phyloP scores from a whole-genome alignment of 2,113 vertebrate genomes.

The Canis aureus region DNA sequence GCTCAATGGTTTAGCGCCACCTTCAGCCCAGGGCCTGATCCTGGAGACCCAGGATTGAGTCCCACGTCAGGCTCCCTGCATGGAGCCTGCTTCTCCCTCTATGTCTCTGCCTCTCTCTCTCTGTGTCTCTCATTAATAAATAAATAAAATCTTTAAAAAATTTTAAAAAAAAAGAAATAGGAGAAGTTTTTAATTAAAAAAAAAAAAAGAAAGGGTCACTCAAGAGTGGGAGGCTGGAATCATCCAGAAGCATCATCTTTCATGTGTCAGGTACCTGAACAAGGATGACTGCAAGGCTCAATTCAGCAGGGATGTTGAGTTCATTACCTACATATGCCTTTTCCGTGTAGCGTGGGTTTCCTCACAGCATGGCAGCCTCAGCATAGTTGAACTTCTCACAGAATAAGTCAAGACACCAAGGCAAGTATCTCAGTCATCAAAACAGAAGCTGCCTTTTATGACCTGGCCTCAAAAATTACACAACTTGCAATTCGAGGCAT shows the following conservation, averaged over 20 bases:
- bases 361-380: background rate
- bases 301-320: background rate
- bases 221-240: background rate
- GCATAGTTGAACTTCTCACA: background rate
- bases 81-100: no score
- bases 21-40: no score
- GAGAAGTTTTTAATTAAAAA: no score
- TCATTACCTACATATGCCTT: background rate
- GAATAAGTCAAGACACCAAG: background rate
- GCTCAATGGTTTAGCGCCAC: no score
- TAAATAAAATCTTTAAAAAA: no score
- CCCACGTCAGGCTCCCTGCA: no score
- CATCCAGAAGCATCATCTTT: background rate
- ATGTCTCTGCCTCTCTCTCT: no score
- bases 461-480: background rate
- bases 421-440: background rate
- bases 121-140: no score
- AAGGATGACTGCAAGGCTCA: background rate
- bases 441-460: background rate
- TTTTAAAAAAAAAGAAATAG: fast-evolving
- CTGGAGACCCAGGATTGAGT: no score
- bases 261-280: background rate
- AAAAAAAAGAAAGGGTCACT: background rate
- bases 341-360: background rate
- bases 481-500: background rate